Conservation (phyloP, 2,113 vertebrate species). For the Mesoclemmys tuberculata region DNA sequence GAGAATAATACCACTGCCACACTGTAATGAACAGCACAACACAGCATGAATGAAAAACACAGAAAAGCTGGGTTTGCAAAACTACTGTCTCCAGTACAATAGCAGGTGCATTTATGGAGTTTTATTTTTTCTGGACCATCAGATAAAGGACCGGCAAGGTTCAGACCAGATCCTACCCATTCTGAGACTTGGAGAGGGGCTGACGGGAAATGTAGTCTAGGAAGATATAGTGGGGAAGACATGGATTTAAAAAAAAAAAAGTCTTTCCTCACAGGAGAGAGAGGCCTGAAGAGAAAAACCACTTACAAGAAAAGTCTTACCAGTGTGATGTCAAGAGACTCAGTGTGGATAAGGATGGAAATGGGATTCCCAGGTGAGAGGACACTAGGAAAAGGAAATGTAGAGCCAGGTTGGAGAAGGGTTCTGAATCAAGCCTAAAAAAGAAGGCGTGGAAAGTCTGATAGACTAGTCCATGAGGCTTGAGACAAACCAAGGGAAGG, state of each 20-base stretch:
- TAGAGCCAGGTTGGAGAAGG: background rate
- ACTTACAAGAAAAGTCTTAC: background rate
- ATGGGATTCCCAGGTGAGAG: background rate
- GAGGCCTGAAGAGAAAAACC: background rate
- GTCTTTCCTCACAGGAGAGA: background rate
- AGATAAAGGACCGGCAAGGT: background rate
- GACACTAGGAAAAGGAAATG: background rate
- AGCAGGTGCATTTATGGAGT: slow-evolving; percentile 15
- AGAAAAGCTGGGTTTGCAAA: slow-evolving; percentile 37
- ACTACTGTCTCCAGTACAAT: slow-evolving; percentile 19
- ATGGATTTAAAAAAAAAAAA: background rate
- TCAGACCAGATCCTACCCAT: background rate
- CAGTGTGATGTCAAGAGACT: background rate
- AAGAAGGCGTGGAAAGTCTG: background rate
- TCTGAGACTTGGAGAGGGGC: background rate
- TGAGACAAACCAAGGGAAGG: background rate
- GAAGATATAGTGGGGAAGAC: background rate
- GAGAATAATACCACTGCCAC: slow-evolving; percentile 70
- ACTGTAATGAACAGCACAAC: slow-evolving; percentile 60
- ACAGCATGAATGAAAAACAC: slow-evolving; percentile 54
- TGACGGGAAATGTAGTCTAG: background rate
- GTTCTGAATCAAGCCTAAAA: background rate
- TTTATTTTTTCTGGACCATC: background rate
- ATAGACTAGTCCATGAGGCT: background rate
- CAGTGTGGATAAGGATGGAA: background rate